Percentiles rank a stretch among this genome's conserved stretches.
Conservation (phyloP, 2,797 vertebrate species). For the Peromyscus melanophrys region DNA sequence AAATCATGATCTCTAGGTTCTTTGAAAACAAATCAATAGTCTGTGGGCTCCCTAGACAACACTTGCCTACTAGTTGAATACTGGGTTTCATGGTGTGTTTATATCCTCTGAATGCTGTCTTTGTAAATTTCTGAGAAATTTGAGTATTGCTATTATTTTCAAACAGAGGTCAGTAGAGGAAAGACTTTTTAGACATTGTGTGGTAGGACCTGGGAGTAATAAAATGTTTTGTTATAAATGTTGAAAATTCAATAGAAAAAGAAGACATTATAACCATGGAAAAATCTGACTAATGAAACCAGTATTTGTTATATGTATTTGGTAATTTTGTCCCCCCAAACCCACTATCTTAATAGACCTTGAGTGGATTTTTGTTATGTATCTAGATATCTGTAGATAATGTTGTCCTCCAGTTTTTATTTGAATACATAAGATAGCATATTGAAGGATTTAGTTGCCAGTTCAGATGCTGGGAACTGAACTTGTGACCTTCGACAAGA, state of each 20-base stretch:
- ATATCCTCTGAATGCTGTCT: background rate
- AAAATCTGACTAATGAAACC: background rate
- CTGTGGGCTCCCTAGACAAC: background rate
- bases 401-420: background rate
- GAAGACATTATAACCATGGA: background rate
- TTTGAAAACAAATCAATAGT: background rate
- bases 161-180: background rate
- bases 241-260: background rate
- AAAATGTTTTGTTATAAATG: background rate
- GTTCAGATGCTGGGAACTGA: background rate
- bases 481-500: background rate
- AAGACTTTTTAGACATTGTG: background rate
- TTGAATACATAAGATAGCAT: background rate
- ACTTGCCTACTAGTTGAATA: background rate
- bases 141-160: background rate
- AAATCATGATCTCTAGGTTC: background rate
- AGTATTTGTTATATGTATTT: background rate
- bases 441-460: background rate
- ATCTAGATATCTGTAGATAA: background rate
- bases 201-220: background rate
- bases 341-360: background rate
- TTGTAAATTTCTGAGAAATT: background rate
- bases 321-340: background rate
- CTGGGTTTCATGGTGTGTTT: background rate
- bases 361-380: background rate